Conservation (phyloP, 2,113 vertebrate species). For the Plecturocebus donacophilus region DNA sequence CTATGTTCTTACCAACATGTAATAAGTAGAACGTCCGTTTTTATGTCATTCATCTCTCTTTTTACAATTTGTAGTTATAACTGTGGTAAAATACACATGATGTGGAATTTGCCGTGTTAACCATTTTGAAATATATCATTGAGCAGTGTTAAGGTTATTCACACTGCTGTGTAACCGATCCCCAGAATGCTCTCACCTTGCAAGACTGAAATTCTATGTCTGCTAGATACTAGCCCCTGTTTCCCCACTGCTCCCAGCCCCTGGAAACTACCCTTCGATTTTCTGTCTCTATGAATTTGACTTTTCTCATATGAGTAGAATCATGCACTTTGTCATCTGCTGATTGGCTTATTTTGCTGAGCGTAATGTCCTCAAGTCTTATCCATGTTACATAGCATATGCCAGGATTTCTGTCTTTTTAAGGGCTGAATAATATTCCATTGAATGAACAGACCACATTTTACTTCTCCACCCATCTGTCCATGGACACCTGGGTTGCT, state of each 20-base stretch:
- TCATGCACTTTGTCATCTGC: neutral
- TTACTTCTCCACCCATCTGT: too few relatives aligned
- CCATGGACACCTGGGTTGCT: neutral
- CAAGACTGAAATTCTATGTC: neutral
- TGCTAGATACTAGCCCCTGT: neutral
- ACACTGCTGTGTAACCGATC: neutral
- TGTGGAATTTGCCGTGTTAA: neutral
- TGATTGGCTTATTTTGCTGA: neutral
- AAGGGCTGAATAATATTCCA: neutral
- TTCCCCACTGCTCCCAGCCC: too few relatives aligned
- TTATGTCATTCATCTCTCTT: neutral
- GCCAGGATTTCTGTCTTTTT: neutral
- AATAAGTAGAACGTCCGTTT: too few relatives aligned
- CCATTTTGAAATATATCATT: neutral
- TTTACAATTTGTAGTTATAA: neutral
- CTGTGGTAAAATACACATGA: neutral
- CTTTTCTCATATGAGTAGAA: neutral
- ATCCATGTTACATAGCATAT: neutral
- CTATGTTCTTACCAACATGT: neutral
- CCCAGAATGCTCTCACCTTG: neutral
- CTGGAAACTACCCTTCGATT: neutral
- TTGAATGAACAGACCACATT: rapidly evolving
- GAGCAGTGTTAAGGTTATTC: neutral
- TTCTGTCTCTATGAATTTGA: neutral
- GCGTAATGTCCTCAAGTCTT: neutral